These are phyloP conservation scores for Macrophya alboannulata DNA, from an alignment of 2,888 invertebrate genomes.

Conservation along the genomic window DNA sequence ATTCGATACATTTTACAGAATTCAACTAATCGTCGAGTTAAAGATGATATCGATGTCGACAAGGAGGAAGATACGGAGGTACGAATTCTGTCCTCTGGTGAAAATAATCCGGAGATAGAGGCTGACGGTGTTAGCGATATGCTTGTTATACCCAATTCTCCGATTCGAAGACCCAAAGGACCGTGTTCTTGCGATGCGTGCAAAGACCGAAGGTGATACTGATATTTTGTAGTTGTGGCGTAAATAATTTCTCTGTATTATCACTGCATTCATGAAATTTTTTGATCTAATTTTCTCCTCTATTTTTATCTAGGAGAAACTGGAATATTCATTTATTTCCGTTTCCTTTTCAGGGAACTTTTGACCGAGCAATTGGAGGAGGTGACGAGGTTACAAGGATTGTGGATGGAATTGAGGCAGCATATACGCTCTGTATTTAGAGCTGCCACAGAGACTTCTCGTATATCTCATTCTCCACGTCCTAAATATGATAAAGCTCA, in stretches of 20 bases:
- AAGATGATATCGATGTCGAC: slow-evolving; percentile 62
- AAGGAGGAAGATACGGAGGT: slow-evolving; percentile 53
- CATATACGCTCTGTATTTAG: slow-evolving; percentile 79
- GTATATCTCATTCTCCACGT: slow-evolving; percentile 64
- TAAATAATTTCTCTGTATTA: neutral
- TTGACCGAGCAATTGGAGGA: slow-evolving; percentile 78
- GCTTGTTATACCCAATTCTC: slow-evolving; percentile 57
- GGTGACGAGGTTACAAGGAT: slow-evolving; percentile 79
- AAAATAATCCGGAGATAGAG: slow-evolving; percentile 54
- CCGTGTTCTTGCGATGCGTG: slow-evolving; percentile 73
- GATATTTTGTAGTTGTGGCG: neutral
- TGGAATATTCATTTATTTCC: neutral
- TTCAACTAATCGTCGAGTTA: neutral
- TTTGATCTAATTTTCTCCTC: neutral
- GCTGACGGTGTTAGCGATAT: slow-evolving; percentile 59
- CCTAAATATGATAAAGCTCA: slow-evolving; percentile 68
- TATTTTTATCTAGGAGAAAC: neutral
- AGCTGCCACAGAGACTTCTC: slow-evolving; percentile 73
- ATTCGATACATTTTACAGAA: slow-evolving; percentile 4
- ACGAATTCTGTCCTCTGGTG: slow-evolving; percentile 35
- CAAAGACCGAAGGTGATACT: slow-evolving; percentile 72
- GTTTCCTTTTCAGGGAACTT: slow-evolving; percentile 65
- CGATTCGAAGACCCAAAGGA: slow-evolving; percentile 64
- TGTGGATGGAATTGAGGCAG: slow-evolving; percentile 81
- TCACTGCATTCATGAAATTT: neutral